Evolutionary conservation across 2,113 vertebrate species (phyloP), one percentile per base, ranked within the genome.

Genomic region (Muntiacus muntjak): DNA sequence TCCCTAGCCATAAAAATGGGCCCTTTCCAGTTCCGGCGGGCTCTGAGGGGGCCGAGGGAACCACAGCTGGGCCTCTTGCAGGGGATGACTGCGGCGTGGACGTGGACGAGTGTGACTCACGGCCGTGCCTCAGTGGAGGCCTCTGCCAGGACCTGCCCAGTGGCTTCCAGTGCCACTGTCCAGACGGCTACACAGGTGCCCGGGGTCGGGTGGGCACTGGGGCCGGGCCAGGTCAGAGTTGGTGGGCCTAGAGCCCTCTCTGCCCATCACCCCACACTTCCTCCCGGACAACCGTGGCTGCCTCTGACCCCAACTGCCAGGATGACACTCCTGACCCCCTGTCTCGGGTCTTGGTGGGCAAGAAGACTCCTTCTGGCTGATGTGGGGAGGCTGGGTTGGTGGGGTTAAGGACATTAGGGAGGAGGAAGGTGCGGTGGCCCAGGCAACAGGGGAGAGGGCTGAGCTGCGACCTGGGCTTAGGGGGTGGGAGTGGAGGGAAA

Each of bases 141-240:
- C 98, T 79, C 97, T 99, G 99, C 76, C 76, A 98, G 93, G 99
- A 99, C 98, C 98, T 98, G 87, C 95, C 99, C 92, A 99, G 99
- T 55, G 97, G 99, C 50, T 99, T 99, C 98, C 97, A 92, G 1
- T 99, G 99, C 45, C 95, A 97, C 13, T 99, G 99, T 98, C 98
- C 92, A 0, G 98, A 98, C 0, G 99, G 99, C 30, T 99, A 99
- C 82, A 99, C 99, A 99, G 99, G 99, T 99, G 79, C 98, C 43
- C 94, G 5, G 71, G 92, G 50, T 21, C 1, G 74, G 94, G 86
- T 16, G 82, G 92, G 84, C 36, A 2, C 25, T 0, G 50, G 50
- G 28, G 14, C 7, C 14, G 89, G 57, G 57, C 30, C 36, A 57
- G n/a, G 36, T 23, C 43, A 36, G 67, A 50, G 50, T 2, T 30